A percentile compares a stretch with the other conserved stretches of the same genome.
These are phyloP conservation scores for Glaucopsyche alexis DNA, from an alignment of 2,888 invertebrate genomes.

Conservation along the genomic window DNA sequence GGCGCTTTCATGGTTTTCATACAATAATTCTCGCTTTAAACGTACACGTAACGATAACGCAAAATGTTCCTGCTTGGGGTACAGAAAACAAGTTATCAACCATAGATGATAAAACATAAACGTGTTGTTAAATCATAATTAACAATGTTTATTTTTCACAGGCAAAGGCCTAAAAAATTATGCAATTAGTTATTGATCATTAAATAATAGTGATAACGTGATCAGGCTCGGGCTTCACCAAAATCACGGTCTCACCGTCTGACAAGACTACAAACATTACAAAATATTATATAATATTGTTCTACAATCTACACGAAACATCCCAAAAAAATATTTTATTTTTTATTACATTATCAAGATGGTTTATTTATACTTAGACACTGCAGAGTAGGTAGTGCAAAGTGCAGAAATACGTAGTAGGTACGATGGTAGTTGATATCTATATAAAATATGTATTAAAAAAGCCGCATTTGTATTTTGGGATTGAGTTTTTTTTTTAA, in stretches of 20 bases:
- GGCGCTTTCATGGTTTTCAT: no score
- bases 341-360: neutral
- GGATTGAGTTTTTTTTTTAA: neutral
- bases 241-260: constrained; percentile 17
- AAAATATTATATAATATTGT: no score
- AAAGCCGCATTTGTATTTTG: neutral
- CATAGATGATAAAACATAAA: no score
- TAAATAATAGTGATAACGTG: neutral
- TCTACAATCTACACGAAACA: constrained; percentile 5
- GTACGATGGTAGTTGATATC: no score
- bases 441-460: neutral
- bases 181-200: neutral
- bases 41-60: no score
- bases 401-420: neutral
- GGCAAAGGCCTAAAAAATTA: neutral
- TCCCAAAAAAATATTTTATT: no score
- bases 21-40: no score
- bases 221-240: neutral
- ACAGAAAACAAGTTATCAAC: no score
- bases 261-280: neutral
- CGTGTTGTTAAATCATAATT: neutral
- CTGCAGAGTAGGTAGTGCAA: no score
- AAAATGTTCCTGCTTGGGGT: no score
- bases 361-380: neutral
- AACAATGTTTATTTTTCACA: neutral